Conservation (phyloP, 2,113 vertebrate genomes). For the Lanius ludovicianus region DNA sequence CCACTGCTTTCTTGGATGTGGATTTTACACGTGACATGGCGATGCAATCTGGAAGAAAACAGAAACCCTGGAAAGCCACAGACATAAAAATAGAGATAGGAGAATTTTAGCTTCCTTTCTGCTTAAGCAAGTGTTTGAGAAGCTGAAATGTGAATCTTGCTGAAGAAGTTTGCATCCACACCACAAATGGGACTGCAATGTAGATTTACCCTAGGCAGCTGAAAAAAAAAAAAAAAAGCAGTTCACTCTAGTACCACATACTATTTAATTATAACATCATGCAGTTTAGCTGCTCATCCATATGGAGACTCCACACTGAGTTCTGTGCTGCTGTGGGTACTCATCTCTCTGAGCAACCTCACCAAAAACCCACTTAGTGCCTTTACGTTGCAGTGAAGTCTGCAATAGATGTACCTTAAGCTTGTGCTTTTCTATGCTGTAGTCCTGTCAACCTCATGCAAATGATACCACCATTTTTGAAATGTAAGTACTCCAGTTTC, state of each 20-base stretch:
- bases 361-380: not conserved
- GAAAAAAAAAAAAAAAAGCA: not conserved
- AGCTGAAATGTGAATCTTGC: conserved; percentile 37
- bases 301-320: conserved; percentile 1
- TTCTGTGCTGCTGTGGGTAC: not conserved
- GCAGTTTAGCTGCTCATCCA: not conserved
- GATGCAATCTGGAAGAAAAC: conserved; percentile 23
- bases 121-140: conserved; percentile 15
- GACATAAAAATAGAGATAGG: conserved; percentile 28
- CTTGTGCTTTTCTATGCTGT: not conserved
- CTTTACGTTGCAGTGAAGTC: not conserved
- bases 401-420: not conserved
- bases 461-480: not conserved
- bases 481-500: not conserved
- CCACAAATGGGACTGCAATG: conserved; percentile 6
- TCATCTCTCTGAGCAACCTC: not conserved
- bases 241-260: not conserved
- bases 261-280: not conserved
- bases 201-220: not conserved
- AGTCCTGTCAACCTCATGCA: not conserved
- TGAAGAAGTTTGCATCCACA: conserved; percentile 21
- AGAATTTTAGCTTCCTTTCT: conserved; percentile 44
- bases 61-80: conserved; percentile 48
- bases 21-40: conserved; percentile 13
- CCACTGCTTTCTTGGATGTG: not conserved